These are phyloP conservation scores for Papilio polytes DNA, from an alignment of 1,140 invertebrate genomes.

Conservation along the genomic window DNA sequence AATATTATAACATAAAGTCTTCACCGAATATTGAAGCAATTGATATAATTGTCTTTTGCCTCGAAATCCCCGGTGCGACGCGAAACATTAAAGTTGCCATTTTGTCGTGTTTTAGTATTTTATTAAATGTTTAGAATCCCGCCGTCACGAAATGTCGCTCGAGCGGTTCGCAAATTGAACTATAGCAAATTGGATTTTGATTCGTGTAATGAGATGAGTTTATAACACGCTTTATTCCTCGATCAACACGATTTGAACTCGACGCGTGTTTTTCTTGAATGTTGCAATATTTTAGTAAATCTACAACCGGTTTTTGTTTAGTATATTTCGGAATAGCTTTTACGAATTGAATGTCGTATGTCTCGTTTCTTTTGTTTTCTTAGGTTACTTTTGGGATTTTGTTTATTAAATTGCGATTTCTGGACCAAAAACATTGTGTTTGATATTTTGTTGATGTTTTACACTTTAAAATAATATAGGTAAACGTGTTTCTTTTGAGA, in stretches of 20 bases:
- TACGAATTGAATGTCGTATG: neutral
- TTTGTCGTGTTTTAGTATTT: conserved; percentile 44
- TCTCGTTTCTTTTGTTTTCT: neutral
- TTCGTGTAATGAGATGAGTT: conserved; percentile 42
- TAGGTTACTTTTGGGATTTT: neutral
- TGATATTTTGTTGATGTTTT: too few relatives aligned
- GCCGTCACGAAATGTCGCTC: conserved; percentile 42
- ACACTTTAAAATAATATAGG: too few relatives aligned
- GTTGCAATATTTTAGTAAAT: conserved; percentile 27
- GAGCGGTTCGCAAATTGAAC: conserved; percentile 36
- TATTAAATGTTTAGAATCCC: conserved; percentile 45
- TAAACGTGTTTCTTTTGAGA: conserved; percentile 1
- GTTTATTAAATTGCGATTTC: too few relatives aligned
- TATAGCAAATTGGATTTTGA: conserved; percentile 49
- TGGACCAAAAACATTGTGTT: too few relatives aligned
- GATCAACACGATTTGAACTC: conserved; percentile 31
- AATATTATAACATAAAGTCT: too few relatives aligned
- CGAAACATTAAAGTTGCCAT: conserved; percentile 38
- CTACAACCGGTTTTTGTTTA: conserved; percentile 11
- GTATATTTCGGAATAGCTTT: conserved; percentile 1
- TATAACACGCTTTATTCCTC: conserved; percentile 31
- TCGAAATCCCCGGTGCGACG: conserved; percentile 30
- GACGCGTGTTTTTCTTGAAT: conserved; percentile 31
- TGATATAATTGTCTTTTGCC: conserved; percentile 43
- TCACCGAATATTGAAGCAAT: conserved; percentile 24